Evolutionary conservation across 2,113 vertebrate genomes (phyloP).

Genomic region (Tyto alba): DNA sequence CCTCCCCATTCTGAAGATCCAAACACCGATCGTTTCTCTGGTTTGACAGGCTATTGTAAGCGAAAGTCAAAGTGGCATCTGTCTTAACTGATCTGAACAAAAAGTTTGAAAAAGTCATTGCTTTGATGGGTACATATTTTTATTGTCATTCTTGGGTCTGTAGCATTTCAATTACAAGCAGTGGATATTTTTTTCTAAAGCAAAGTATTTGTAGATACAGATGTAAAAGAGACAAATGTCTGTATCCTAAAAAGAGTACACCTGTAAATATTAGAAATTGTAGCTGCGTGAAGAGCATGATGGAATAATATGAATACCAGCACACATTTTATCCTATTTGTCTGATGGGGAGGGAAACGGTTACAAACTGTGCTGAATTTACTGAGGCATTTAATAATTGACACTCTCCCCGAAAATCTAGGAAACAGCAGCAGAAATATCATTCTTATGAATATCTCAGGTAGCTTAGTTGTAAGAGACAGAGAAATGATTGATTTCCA

Average conservation of each 20-base stretch:
- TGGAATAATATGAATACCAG: slow-evolving; percentile 1
- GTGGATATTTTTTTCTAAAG: not conserved
- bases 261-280: slow-evolving; percentile 50
- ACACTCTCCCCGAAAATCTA: slow-evolving; percentile 39
- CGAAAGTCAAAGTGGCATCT: slow-evolving; percentile 63
- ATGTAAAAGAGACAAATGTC: not conserved
- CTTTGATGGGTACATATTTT: slow-evolving; percentile 61
- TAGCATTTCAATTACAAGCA: slow-evolving; percentile 29
- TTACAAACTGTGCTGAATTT: slow-evolving; percentile 27
- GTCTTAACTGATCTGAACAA: slow-evolving; percentile 41
- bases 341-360: slow-evolving; percentile 23
- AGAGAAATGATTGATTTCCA: slow-evolving; percentile 24
- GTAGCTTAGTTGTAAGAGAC: slow-evolving; percentile 4
- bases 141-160: slow-evolving; percentile 7
- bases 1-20: slow-evolving; percentile 36
- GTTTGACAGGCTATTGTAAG: slow-evolving; percentile 58
- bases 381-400: slow-evolving; percentile 55
- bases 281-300: not conserved
- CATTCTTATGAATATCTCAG: slow-evolving; percentile 31
- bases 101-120: slow-evolving; percentile 69
- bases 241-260: not conserved
- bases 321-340: slow-evolving; percentile 35
- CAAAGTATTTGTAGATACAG: not conserved
- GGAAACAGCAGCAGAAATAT: slow-evolving; percentile 55
- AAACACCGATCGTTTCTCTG: slow-evolving; percentile 57